Base-by-base conservation (phyloP, 2,113 vertebrate species). In the Peucedramus taeniatus region DNA sequence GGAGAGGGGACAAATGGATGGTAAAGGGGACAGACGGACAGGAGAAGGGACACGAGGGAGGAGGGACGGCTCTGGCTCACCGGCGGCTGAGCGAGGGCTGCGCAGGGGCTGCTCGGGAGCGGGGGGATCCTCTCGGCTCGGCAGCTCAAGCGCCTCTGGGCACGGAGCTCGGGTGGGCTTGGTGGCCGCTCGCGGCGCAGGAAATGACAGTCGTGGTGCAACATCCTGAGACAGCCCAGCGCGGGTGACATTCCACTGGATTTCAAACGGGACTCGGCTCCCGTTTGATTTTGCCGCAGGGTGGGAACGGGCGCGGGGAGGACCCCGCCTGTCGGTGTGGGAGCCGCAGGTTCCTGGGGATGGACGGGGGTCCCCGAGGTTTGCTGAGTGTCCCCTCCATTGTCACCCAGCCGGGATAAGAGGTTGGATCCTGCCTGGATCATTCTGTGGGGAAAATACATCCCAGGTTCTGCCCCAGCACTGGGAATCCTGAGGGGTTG, bases 191-290 rank as follows among this genome's bases (percentile, higher is more conserved):
- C 13, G 72, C 89, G n/a, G 8, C 5, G 75, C 97, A 89, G 98
- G 97, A 98, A 98, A 95, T 95, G 92, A 96, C 87, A 86, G 5
- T 72, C 59, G 85, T 65, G 93, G 78, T 72, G 92, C 54, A 44
- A 92, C 85, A 95, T 97, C 94, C 97, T 96, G 94, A 74, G 93
- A 18, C 90, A 89, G 94, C 93, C 72, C 94, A 40, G 66, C 7
- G 0, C 30, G 11, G 51, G 54, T 10, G 83, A 88, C 89, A 42
- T 15, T 31, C 8, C 11, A 10, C 74, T 64, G 16, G 2, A 5
- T 42, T 82, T 37, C 75, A 89, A 79, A 56, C 61, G 1, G 35
- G 5, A 33, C 24, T 60, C 35, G 0, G 49, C 47, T 86, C 71
- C 51, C 4, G 0, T 80, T 87, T 45, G 76, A 37, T 80, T 83